Evolutionary conservation across 2,888 invertebrate species (phyloP).

Genomic region (Mayetiola destructor): DNA sequence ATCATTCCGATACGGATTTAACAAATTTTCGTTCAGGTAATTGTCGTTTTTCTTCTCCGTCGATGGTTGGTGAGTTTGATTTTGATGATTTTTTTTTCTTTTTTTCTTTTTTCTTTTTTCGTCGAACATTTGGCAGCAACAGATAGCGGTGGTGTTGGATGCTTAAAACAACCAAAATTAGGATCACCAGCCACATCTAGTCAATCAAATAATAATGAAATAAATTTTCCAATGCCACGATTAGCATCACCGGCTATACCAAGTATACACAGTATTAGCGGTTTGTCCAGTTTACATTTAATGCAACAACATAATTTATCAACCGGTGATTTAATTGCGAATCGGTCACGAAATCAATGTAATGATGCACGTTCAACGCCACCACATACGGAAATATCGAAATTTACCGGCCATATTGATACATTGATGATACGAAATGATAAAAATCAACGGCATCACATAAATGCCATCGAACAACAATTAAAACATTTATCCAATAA

Average conservation of each 20-base stretch:
- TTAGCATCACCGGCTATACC: constrained; percentile 27
- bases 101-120: too few species aligned
- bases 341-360: constrained; percentile 13
- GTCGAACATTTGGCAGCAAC: too few species aligned
- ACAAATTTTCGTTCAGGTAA: constrained; percentile 27
- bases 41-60: too few species aligned
- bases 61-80: too few species aligned
- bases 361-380: neutral
- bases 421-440: constrained; percentile 18
- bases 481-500: constrained; percentile 24
- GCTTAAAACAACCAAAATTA: constrained; percentile 25
- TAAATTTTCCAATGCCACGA: constrained; percentile 17
- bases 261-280: constrained; percentile 24
- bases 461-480: constrained; percentile 26
- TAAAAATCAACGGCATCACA: constrained; percentile 21
- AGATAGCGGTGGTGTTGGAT: constrained; percentile 10
- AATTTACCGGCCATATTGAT: too few species aligned
- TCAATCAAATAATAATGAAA: constrained; percentile 22
- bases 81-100: too few species aligned
- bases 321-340: constrained; percentile 17
- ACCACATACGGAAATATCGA: neutral
- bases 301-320: constrained; percentile 17
- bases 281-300: constrained; percentile 22
- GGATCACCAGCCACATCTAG: constrained; percentile 37
- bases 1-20: constrained; percentile 38